phyloP scores from a whole-genome alignment of 2,888 invertebrate species.

The Synanthedon formicaeformis region DNA sequence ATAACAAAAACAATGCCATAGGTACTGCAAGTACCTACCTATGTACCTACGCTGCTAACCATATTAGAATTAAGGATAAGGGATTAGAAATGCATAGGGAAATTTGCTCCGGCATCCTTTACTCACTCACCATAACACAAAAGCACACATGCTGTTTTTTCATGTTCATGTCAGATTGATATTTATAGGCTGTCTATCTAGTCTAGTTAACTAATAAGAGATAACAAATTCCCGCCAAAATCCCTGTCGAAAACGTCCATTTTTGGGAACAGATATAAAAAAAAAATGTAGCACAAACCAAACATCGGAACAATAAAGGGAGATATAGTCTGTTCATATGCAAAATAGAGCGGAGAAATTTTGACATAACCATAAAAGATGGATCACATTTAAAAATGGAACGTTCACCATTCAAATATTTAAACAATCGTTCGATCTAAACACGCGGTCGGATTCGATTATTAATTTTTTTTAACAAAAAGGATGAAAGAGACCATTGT shows the following conservation, averaged over 20 bases:
- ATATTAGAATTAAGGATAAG: too few relatives aligned
- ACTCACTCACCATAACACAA: too few relatives aligned
- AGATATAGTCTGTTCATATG: slow-evolving; percentile 49
- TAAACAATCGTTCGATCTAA: slow-evolving; percentile 38
- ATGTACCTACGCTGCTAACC: too few relatives aligned
- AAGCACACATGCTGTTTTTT: too few relatives aligned
- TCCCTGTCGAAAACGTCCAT: slow-evolving; percentile 8
- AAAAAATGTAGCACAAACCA: slow-evolving; percentile 20
- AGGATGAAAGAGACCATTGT: neutral
- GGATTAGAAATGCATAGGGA: too few relatives aligned
- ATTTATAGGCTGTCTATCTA: too few relatives aligned
- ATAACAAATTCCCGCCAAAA: too few relatives aligned
- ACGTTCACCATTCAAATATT: slow-evolving; percentile 26
- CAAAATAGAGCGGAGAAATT: slow-evolving; percentile 43
- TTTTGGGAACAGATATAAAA: slow-evolving; percentile 10
- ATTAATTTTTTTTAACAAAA: slow-evolving; percentile 13
- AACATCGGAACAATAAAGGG: slow-evolving; percentile 25
- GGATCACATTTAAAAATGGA: slow-evolving; percentile 46
- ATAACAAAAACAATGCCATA: too few relatives aligned
- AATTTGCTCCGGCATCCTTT: too few relatives aligned
- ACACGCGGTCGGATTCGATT: slow-evolving; percentile 24
- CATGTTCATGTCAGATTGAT: too few relatives aligned
- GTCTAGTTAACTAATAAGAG: too few relatives aligned
- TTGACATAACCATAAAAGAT: slow-evolving; percentile 63
- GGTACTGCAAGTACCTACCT: too few relatives aligned